Percentiles rank a stretch among this genome's conserved stretches.
Evolutionary conservation across 2,113 vertebrate species (phyloP).

Genomic region (Amazona guildingii): DNA sequence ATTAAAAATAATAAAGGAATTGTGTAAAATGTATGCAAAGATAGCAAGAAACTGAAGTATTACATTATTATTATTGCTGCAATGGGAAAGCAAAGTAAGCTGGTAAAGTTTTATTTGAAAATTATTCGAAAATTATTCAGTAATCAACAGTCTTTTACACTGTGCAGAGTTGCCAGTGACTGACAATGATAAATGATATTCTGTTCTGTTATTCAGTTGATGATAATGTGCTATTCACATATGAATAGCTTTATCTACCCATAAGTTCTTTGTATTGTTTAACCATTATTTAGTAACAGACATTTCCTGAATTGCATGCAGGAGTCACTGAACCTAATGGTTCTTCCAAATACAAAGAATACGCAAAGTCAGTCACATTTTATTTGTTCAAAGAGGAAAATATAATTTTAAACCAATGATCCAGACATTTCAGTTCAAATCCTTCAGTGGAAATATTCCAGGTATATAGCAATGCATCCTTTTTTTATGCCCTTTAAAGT

Average conservation of each 20-base stretch:
- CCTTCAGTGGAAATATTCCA: background rate
- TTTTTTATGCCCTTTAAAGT: background rate
- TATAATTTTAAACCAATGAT: conserved; percentile 20
- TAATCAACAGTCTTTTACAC: conserved; percentile 53
- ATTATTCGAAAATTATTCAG: conserved; percentile 59
- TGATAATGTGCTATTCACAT: conserved; percentile 62
- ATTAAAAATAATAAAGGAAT: conserved; percentile 24
- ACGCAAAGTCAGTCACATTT: background rate
- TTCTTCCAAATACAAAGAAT: conserved; percentile 9
- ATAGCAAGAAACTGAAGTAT: background rate
- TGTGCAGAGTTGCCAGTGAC: conserved; percentile 18
- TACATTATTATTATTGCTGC: conserved; percentile 14
- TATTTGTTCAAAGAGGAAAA: background rate
- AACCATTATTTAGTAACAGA: conserved; percentile 13
- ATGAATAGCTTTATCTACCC: conserved; percentile 55
- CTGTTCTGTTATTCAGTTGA: conserved; percentile 47
- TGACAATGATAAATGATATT: conserved; percentile 69
- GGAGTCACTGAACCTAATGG: background rate
- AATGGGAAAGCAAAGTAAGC: conserved; percentile 12
- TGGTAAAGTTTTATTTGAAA: conserved; percentile 21
- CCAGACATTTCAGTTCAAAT: conserved; percentile 6
- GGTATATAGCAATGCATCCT: background rate
- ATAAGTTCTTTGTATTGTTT: conserved; percentile 36
- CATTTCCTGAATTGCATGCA: background rate
- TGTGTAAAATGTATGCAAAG: background rate